These are phyloP conservation scores for Oryzias woworae DNA, from an alignment of 2,113 vertebrate species.

Conservation along the genomic window DNA sequence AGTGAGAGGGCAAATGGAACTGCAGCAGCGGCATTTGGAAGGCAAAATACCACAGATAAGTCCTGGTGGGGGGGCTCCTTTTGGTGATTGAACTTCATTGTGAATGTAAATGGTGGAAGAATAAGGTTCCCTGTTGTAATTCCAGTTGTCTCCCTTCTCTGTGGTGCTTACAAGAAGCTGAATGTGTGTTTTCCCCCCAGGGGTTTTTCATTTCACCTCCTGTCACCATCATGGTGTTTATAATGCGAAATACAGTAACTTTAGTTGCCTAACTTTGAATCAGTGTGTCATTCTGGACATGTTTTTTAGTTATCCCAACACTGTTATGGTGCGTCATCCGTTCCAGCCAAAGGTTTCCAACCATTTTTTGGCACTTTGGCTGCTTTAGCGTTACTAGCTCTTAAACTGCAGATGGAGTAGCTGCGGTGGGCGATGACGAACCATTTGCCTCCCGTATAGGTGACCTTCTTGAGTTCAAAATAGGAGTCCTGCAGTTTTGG, in stretches of 20 bases:
- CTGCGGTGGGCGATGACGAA: slow-evolving; percentile 37
- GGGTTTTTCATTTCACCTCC: too few species aligned
- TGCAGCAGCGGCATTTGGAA: slow-evolving; percentile 14
- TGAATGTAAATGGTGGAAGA: not conserved
- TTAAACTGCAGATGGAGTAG: slow-evolving; percentile 45
- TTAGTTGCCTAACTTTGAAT: slow-evolving; percentile 9
- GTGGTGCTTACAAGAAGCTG: too few species aligned
- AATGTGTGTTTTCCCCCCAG: too few species aligned
- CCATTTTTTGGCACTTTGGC: slow-evolving; percentile 21
- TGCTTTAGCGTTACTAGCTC: slow-evolving; percentile 32
- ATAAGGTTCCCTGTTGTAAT: too few species aligned
- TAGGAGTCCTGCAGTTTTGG: slow-evolving; percentile 20
- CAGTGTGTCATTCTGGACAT: not conserved
- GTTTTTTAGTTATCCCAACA: slow-evolving; percentile 1
- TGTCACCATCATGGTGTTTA: too few species aligned
- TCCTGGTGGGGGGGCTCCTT: slow-evolving; percentile 4
- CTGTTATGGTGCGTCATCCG: slow-evolving; percentile 10
- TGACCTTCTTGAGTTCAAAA: slow-evolving; percentile 46
- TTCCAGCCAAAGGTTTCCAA: slow-evolving; percentile 2
- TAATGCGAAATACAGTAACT: too few species aligned
- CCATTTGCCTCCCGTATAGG: slow-evolving; percentile 33
- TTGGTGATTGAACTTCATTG: not conserved
- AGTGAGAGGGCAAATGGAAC: slow-evolving; percentile 20
- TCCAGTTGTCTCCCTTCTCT: too few species aligned
- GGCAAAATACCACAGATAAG: not conserved